A percentile compares a stretch with the other conserved stretches of the same genome.
phyloP scores from a whole-genome alignment of 2,113 vertebrate genomes.

The Bubo blakistoni region DNA sequence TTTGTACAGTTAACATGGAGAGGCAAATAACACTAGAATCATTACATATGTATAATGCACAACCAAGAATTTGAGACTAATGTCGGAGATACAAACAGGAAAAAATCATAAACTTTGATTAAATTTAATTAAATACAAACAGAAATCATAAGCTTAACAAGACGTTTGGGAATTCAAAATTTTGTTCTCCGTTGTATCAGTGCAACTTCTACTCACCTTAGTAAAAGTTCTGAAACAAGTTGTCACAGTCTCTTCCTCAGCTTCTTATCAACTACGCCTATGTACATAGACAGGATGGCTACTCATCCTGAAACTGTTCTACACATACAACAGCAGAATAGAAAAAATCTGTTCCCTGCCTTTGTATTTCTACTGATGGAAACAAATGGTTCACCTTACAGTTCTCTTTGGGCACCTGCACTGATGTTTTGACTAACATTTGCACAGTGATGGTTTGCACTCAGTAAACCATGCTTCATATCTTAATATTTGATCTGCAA shows the following conservation, averaged over 20 bases:
- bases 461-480: neutral
- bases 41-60: neutral
- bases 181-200: neutral
- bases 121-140: neutral
- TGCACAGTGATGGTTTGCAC: neutral
- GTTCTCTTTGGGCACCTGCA: neutral
- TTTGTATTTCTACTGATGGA: neutral
- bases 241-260: neutral
- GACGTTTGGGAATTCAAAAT: neutral
- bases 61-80: neutral
- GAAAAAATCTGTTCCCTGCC: neutral
- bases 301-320: neutral
- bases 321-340: neutral
- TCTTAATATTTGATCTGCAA: neutral
- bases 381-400: neutral
- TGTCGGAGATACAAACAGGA: neutral
- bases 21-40: neutral
- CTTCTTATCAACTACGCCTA: neutral
- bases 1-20: neutral
- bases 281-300: neutral
- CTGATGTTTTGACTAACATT: neutral
- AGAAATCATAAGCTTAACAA: conserved; percentile 20
- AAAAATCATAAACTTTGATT: neutral
- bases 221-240: neutral
- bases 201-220: neutral